Evolutionary conservation across 2,888 invertebrate genomes (phyloP), one percentile per base, ranked within the genome.

Genomic region (Pharmacophagus antenor): DNA sequence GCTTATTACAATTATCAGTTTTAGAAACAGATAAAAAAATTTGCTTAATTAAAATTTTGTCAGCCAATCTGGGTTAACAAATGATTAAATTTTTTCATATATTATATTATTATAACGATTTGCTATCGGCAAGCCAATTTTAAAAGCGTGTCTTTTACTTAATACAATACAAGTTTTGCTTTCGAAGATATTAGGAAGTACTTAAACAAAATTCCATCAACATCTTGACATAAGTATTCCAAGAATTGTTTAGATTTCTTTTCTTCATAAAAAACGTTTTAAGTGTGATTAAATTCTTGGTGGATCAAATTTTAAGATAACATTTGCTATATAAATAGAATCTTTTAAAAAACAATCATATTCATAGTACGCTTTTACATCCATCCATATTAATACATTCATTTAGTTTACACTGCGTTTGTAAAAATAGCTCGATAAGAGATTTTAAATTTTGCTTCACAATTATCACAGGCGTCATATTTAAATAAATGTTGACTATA

Each of bases 271-370:
- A 15, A 56, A 56, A 48, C 37, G 10, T 56, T n/a, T 55, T n/a
- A 50, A 6, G 44, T 52, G 58, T 52, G 46, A 58, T 52, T 58
- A 37, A 52, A 57, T 44, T 47, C 21, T 23, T 18, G 37, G 52
- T 52, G 21, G 15, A 21, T 27, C 23, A 23, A 25, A 44, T 31
- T 51, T n/a, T 22, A 47, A 4, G 4, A 22, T 52, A 22, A 21
- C 37, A 31, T 58, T 51, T 58, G 52, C 20, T 23, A 15, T 31
- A 23, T 17, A 47, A 46, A 58, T 52, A 46, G 37, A 47, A 51
- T 46, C 18, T 23, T 18, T 44, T 51, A 3, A 50, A 12, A 44
- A 22, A 25, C 21, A 50, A 20, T 27, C n/a, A 41, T 44, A 20
- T 52, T 37, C 20, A 53, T 20, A 46, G 51, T 18, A 20, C 18